phyloP scores from a whole-genome alignment of 2,888 invertebrate species.

The Ctenicera cuprea region DNA sequence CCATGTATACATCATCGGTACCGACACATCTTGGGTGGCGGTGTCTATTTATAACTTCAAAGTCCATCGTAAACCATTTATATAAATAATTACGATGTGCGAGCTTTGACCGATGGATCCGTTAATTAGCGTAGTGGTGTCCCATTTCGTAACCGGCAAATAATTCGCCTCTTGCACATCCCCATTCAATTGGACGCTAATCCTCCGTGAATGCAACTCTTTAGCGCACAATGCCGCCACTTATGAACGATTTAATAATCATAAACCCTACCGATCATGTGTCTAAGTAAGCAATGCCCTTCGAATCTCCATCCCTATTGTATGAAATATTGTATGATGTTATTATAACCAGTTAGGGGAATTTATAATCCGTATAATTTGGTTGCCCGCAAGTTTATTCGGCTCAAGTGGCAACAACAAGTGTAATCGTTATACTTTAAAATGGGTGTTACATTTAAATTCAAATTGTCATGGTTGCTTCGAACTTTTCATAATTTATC shows the following conservation, averaged over 20 bases:
- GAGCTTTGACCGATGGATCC: slow-evolving; percentile 62
- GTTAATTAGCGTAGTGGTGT: slow-evolving; percentile 45
- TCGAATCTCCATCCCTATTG: slow-evolving; percentile 39
- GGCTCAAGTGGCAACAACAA: slow-evolving; percentile 48
- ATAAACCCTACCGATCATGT: slow-evolving; percentile 57
- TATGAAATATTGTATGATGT: slow-evolving; percentile 59
- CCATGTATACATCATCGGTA: slow-evolving; percentile 43
- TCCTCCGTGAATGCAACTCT: slow-evolving; percentile 54
- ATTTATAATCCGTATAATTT: slow-evolving; percentile 62
- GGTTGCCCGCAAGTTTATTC: slow-evolving; percentile 52
- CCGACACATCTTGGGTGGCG: slow-evolving; percentile 52
- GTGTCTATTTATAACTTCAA: slow-evolving; percentile 67
- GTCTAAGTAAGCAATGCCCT: slow-evolving; percentile 40
- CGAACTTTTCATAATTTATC: background rate
- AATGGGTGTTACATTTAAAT: background rate
- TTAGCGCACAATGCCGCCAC: slow-evolving; percentile 54
- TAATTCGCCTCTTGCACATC: slow-evolving; percentile 33
- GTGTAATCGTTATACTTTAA: slow-evolving; percentile 8
- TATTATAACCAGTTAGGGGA: slow-evolving; percentile 58
- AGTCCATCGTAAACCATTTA: slow-evolving; percentile 65
- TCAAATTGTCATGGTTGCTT: background rate
- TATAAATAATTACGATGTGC: slow-evolving; percentile 65
- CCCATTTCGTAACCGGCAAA: slow-evolving; percentile 38
- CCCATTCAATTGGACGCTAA: slow-evolving; percentile 47
- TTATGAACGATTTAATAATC: slow-evolving; percentile 60